Evolutionary conservation across 2,888 invertebrate species (phyloP).

Genomic region (Cerastoderma edule): DNA sequence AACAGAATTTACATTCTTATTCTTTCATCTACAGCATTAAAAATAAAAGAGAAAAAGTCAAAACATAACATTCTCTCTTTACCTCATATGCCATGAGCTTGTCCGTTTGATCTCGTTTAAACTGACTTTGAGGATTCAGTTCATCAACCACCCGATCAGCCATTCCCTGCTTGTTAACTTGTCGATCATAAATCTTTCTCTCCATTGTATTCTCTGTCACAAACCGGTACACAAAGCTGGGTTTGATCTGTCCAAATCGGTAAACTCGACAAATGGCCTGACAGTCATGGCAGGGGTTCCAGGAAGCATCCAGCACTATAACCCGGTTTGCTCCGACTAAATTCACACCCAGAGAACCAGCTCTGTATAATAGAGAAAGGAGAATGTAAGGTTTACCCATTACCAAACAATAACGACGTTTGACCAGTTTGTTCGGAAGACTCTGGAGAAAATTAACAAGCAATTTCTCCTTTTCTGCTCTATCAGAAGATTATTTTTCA

Average conservation of each 20-base stretch:
- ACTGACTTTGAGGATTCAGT: conserved; percentile 95
- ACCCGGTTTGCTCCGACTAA: conserved; percentile 98
- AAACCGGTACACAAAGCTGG: conserved; percentile 97
- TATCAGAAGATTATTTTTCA: no score
- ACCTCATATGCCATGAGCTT: conserved; percentile 92
- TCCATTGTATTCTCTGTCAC: conserved; percentile 99
- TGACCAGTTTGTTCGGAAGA: no score
- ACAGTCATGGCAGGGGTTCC: conserved; percentile 98
- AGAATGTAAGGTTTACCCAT: no score
- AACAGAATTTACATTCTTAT: no score
- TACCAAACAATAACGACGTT: no score
- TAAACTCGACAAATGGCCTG: conserved; percentile 97
- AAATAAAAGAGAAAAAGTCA: no score
- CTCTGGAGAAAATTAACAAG: no score
- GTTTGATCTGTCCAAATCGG: conserved; percentile 96
- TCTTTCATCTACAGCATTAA: no score
- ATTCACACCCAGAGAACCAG: conserved; percentile 98
- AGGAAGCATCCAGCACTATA: conserved; percentile 98
- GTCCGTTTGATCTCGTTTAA: conserved; percentile 84
- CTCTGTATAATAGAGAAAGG: conserved; percentile 85
- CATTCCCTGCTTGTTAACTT: conserved; percentile 99
- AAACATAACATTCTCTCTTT: no score
- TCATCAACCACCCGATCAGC: conserved; percentile 99
- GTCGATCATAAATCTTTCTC: conserved; percentile 98
- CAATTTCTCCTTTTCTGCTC: no score